These are phyloP conservation scores for Calliopsis andreniformis DNA, from an alignment of 1,140 invertebrate genomes.

Conservation along the genomic window DNA sequence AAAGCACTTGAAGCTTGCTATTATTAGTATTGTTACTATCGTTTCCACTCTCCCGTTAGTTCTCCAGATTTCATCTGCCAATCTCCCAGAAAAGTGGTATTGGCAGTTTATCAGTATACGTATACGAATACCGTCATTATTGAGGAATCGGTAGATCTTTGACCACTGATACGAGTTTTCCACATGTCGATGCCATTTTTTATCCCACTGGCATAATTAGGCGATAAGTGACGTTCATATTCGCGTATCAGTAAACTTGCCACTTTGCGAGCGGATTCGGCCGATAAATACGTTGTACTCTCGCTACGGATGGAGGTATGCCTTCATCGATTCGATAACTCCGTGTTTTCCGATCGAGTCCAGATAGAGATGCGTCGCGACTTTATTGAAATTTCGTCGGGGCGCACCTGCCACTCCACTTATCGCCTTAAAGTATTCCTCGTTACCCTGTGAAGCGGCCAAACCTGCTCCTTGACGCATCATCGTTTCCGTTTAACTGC, in stretches of 20 bases:
- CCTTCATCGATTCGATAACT: conserved; percentile 33
- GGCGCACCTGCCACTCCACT: conserved; percentile 29
- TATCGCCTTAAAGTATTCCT: conserved; percentile 27
- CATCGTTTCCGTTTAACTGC: conserved; percentile 10
- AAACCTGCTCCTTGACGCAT: conserved; percentile 43
- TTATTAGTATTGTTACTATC: too few relatives aligned
- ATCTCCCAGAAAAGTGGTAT: too few relatives aligned
- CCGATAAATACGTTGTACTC: conserved; percentile 13
- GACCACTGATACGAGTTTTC: not conserved
- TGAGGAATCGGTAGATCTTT: conserved; percentile 14
- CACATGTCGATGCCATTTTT: not conserved
- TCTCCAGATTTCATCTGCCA: not conserved
- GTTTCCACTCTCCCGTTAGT: not conserved
- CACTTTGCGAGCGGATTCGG: conserved; percentile 42
- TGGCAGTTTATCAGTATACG: too few relatives aligned
- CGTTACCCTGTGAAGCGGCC: conserved; percentile 25
- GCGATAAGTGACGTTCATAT: conserved; percentile 35
- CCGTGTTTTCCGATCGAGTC: conserved; percentile 42
- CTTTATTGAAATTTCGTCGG: conserved; percentile 49
- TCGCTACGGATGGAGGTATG: not conserved
- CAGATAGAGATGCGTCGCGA: conserved; percentile 7
- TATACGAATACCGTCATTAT: conserved; percentile 6
- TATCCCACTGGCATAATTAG: conserved; percentile 23
- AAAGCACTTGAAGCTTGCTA: too few relatives aligned
- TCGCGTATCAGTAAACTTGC: conserved; percentile 40